phyloP scores from a whole-genome alignment of 2,113 vertebrate genomes.

The Madoqua kirkii region DNA sequence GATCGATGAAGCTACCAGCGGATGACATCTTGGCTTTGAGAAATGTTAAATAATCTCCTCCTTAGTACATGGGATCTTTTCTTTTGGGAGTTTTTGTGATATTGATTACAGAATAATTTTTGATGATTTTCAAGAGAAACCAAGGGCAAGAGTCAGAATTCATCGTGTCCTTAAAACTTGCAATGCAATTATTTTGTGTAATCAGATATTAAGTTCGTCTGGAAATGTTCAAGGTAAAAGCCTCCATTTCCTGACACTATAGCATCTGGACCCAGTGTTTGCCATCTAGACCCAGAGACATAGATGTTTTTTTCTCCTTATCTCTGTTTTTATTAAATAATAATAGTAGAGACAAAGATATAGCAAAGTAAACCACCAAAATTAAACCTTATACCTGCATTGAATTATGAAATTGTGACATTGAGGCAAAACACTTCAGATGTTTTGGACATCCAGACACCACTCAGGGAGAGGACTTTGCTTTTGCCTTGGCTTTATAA shows the following conservation, averaged over 20 bases:
- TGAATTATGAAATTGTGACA: not conserved
- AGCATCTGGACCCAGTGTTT: not conserved
- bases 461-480: not conserved
- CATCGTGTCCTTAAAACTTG: not conserved
- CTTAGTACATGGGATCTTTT: not conserved
- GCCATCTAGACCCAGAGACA: not conserved
- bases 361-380: not conserved
- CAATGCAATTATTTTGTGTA: not conserved
- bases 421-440: not conserved
- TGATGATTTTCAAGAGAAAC: not conserved
- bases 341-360: not conserved
- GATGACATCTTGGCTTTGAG: not conserved
- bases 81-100: not conserved
- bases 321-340: not conserved
- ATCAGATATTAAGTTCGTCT: not conserved
- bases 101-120: conserved; percentile 27
- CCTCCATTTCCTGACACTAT: not conserved
- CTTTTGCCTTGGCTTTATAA: not conserved
- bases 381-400: not conserved
- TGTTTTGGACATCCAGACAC: not conserved
- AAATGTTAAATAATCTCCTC: not conserved
- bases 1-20: not conserved
- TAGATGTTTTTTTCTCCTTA: not conserved
- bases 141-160: not conserved
- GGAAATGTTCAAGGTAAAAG: not conserved